Conservation (phyloP, 2,888 invertebrate species). For the Pseudoips prasinana region DNA sequence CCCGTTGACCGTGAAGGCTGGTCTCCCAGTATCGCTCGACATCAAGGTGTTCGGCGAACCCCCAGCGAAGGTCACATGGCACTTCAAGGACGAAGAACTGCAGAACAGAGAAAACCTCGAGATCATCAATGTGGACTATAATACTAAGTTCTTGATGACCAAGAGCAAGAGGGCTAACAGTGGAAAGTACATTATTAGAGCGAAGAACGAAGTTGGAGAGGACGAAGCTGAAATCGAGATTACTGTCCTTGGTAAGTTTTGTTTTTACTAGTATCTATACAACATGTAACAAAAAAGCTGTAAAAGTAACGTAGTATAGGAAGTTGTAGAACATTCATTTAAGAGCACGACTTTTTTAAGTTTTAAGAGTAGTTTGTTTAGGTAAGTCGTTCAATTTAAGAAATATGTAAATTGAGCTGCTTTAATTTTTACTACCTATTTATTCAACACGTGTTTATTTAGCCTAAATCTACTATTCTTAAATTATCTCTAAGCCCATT, state of each 20-base stretch:
- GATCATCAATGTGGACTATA: constrained; percentile 93
- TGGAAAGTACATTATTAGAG: constrained; percentile 94
- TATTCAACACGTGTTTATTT: too few species aligned
- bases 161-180: constrained; percentile 90
- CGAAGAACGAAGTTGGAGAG: constrained; percentile 95
- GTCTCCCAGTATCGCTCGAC: constrained; percentile 92
- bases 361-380: too few species aligned
- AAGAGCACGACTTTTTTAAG: too few species aligned
- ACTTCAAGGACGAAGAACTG: constrained; percentile 86
- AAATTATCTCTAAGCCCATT: too few species aligned
- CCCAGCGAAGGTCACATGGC: constrained; percentile 95
- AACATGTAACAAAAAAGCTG: too few species aligned
- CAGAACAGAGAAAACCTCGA: constrained; percentile 83
- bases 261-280: too few species aligned
- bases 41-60: constrained; percentile 96
- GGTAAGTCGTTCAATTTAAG: too few species aligned
- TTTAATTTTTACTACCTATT: too few species aligned
- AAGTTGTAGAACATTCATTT: too few species aligned
- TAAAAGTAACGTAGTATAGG: too few species aligned
- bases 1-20: constrained; percentile 92
- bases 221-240: constrained; percentile 96
- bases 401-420: too few species aligned
- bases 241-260: constrained; percentile 85
- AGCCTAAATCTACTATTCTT: too few species aligned
- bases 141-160: constrained; percentile 93